A percentile compares a stretch with the other conserved stretches of the same genome.
phyloP scores from a whole-genome alignment of 1,140 invertebrate species.

The Drosophila pandora region DNA sequence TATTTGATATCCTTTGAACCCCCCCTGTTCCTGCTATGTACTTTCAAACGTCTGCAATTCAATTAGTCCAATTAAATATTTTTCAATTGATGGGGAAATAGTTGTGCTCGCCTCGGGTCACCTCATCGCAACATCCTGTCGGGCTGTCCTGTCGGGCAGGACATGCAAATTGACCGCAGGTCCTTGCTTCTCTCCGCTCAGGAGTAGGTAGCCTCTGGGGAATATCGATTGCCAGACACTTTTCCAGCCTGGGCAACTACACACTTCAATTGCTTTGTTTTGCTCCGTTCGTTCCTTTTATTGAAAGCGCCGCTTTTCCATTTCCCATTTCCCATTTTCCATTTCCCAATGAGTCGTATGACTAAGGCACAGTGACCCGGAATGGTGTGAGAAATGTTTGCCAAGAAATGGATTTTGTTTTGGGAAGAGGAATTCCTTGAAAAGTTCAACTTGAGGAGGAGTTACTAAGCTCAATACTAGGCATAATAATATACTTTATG shows the following conservation, averaged over 20 bases:
- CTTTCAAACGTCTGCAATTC: constrained; percentile 41
- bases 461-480: background rate
- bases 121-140: constrained; percentile 8
- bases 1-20: constrained; percentile 27
- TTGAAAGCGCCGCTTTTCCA: constrained; percentile 24
- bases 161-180: constrained; percentile 46
- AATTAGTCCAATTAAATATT: constrained; percentile 59
- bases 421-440: background rate
- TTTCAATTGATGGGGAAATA: constrained; percentile 36
- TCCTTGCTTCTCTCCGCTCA: constrained; percentile 3
- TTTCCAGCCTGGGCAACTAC: constrained; percentile 12
- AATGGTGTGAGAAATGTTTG: background rate
- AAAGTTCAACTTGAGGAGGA: background rate
- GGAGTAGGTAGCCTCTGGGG: background rate
- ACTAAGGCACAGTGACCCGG: constrained; percentile 12
- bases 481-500: too few species aligned
- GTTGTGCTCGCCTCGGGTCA: constrained; percentile 1
- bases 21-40: constrained; percentile 9
- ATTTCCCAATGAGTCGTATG: background rate
- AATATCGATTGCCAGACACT: constrained; percentile 43
- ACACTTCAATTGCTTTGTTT: constrained; percentile 26
- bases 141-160: constrained; percentile 7
- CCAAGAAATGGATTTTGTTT: background rate
- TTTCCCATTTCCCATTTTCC: constrained; percentile 28
- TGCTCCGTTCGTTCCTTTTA: constrained; percentile 27